phyloP scores from a whole-genome alignment of 2,888 invertebrate genomes.

The Vesta saturnalis region DNA sequence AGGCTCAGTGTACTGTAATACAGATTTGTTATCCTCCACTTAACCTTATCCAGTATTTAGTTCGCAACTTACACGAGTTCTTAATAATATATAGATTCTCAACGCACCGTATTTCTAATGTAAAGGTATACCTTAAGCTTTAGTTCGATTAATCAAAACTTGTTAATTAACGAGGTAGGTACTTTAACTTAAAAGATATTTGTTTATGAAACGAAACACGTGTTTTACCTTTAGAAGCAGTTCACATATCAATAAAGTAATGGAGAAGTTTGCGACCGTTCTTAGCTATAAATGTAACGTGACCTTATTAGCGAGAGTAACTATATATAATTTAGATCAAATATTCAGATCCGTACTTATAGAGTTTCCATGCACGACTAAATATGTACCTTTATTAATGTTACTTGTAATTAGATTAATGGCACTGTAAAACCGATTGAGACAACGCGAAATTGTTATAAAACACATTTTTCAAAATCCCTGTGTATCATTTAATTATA shows the following conservation, averaged over 20 bases:
- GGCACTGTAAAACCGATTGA: no score
- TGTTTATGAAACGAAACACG: conserved; percentile 37
- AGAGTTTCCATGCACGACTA: neutral
- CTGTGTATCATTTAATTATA: neutral
- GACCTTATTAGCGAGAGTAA: conserved; percentile 33
- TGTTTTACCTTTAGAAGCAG: conserved; percentile 32
- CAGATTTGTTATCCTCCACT: neutral
- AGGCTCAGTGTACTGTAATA: neutral
- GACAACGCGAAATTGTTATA: no score
- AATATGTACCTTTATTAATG: no score
- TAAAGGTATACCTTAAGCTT: conserved; percentile 31
- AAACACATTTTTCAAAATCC: neutral
- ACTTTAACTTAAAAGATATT: conserved; percentile 36
- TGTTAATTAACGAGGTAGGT: conserved; percentile 37
- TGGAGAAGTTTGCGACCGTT: conserved; percentile 33
- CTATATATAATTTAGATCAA: conserved; percentile 31
- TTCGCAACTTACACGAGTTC: conserved; percentile 21
- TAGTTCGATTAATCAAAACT: conserved; percentile 38
- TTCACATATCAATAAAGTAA: conserved; percentile 39
- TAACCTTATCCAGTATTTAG: conserved; percentile 16
- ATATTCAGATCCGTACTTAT: conserved; percentile 24
- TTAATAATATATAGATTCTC: conserved; percentile 30
- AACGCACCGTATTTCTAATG: conserved; percentile 30
- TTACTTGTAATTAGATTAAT: neutral
- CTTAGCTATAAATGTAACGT: conserved; percentile 33